Conservation (phyloP, 2,113 vertebrate species). For the Apaloderma vittatum region DNA sequence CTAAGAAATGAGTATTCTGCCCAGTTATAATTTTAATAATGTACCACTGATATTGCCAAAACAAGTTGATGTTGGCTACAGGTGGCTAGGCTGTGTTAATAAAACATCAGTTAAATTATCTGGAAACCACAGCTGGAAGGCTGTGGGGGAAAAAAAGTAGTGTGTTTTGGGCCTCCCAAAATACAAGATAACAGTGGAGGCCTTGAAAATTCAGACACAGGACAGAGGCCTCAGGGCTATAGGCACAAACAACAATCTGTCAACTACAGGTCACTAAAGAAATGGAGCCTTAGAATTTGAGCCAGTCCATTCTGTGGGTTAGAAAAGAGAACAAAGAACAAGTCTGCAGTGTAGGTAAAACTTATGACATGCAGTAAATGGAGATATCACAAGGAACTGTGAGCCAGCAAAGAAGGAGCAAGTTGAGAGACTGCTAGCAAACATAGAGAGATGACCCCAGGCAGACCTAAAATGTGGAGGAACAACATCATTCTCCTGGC, state of each 20-base stretch:
- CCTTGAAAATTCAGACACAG: neutral
- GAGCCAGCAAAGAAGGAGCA: neutral
- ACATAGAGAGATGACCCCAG: neutral
- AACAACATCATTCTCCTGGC: neutral
- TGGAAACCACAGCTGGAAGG: conserved; percentile 7
- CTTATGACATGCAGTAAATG: neutral
- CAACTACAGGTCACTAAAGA: neutral
- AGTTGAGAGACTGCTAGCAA: neutral
- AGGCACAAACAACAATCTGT: neutral
- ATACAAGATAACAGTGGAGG: neutral
- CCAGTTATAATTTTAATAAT: conserved; percentile 9
- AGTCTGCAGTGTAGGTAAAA: neutral
- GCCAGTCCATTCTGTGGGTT: neutral
- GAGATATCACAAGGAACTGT: neutral
- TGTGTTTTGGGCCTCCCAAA: neutral
- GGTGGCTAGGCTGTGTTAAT: neutral
- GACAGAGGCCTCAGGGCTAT: neutral
- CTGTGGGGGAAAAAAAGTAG: neutral
- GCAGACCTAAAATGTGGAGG: neutral
- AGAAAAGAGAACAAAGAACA: neutral
- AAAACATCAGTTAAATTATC: neutral
- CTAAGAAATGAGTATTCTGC: conserved; percentile 6
- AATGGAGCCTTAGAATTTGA: neutral
- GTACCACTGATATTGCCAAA: neutral
- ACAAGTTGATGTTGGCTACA: neutral